These are phyloP conservation scores for Drosophila ercepeae DNA, from an alignment of 1,140 invertebrate species.

Conservation along the genomic window DNA sequence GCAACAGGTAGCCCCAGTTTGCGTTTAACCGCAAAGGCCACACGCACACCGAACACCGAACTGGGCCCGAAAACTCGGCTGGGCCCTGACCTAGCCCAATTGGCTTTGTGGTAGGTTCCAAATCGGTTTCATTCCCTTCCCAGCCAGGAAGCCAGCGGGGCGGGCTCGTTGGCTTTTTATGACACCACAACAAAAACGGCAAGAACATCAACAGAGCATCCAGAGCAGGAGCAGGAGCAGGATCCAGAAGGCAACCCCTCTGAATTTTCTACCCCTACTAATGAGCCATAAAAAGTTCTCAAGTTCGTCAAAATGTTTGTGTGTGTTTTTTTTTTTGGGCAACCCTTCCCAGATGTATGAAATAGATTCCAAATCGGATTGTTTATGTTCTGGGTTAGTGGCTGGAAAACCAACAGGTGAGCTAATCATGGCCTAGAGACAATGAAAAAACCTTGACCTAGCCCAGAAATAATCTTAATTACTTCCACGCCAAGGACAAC, in stretches of 20 bases:
- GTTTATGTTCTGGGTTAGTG: no score
- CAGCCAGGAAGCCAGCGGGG: slow-evolving; percentile 28
- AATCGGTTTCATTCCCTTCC: not conserved
- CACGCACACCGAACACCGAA: slow-evolving; percentile 56
- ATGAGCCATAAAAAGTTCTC: slow-evolving; percentile 55
- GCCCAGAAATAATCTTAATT: slow-evolving; percentile 65
- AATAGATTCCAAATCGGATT: slow-evolving; percentile 10
- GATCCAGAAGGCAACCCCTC: slow-evolving; percentile 11
- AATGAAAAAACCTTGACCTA: slow-evolving; percentile 35
- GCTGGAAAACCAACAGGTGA: not conserved
- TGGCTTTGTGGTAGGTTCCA: slow-evolving; percentile 72
- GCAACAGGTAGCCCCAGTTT: slow-evolving; percentile 67
- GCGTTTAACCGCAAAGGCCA: slow-evolving; percentile 61
- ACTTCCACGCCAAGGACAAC: slow-evolving; percentile 48
- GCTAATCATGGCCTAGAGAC: not conserved
- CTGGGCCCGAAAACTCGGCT: slow-evolving; percentile 4
- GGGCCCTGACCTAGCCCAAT: slow-evolving; percentile 74
- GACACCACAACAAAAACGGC: slow-evolving; percentile 38
- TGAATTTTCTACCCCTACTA: slow-evolving; percentile 33
- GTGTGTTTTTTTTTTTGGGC: slow-evolving; percentile 65
- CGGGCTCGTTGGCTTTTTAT: slow-evolving; percentile 42
- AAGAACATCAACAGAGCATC: not conserved
- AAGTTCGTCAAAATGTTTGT: slow-evolving; percentile 12
- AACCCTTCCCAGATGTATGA: slow-evolving; percentile 62
- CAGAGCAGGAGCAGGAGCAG: slow-evolving; percentile 1